Evolutionary conservation across 1,140 invertebrate genomes (phyloP).

Genomic region (Philaenus spumarius): DNA sequence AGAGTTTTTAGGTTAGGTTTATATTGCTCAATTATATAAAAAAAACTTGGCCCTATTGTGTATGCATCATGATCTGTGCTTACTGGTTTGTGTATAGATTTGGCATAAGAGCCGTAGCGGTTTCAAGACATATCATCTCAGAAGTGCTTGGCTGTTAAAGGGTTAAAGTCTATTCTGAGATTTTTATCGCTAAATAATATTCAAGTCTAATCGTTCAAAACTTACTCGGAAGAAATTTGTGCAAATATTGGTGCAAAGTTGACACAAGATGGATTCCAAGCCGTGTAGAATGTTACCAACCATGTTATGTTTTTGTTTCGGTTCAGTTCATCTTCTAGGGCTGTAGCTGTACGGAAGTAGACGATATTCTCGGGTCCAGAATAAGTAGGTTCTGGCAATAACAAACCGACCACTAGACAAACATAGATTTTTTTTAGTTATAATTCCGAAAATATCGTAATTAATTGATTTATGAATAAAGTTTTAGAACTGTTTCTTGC

Average conservation of each 20-base stretch:
- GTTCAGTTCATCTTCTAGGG: constrained; percentile 74
- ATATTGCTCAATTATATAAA: too few relatives aligned
- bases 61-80: too few relatives aligned
- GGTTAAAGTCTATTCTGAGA: too few relatives aligned
- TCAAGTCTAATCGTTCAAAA: constrained; percentile 35
- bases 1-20: too few relatives aligned
- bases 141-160: too few relatives aligned
- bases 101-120: too few relatives aligned
- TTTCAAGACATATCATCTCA: too few relatives aligned
- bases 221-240: constrained; percentile 74
- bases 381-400: constrained; percentile 89
- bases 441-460: background rate
- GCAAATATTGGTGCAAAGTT: constrained; percentile 89
- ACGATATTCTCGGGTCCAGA: constrained; percentile 80
- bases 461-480: too few relatives aligned
- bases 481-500: background rate
- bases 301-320: constrained; percentile 67
- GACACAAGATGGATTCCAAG: constrained; percentile 93
- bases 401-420: constrained; percentile 64
- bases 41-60: too few relatives aligned
- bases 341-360: constrained; percentile 67
- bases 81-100: too few relatives aligned
- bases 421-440: constrained; percentile 6
- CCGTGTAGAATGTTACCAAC: constrained; percentile 91
- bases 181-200: background rate